phyloP scores from a whole-genome alignment of 1,140 invertebrate genomes.

The Bombus consobrinus region DNA sequence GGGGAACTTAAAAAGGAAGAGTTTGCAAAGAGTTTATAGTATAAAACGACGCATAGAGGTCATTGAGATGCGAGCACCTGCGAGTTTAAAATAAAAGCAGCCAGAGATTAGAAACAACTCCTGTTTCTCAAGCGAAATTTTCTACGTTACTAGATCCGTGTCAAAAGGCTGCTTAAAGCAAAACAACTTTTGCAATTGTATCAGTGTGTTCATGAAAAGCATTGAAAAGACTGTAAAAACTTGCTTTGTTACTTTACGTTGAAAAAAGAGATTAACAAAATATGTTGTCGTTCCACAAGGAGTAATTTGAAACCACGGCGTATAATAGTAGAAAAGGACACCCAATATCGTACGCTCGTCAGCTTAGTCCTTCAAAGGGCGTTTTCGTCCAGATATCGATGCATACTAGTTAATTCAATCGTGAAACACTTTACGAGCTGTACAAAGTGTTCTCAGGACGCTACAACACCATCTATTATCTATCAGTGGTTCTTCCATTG shows the following conservation, averaged over 20 bases:
- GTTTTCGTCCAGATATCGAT: conserved; percentile 35
- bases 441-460: conserved; percentile 43
- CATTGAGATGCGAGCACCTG: neutral
- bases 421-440: conserved; percentile 41
- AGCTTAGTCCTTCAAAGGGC: conserved; percentile 14
- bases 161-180: neutral
- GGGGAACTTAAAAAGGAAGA: neutral
- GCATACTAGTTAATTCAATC: conserved; percentile 52
- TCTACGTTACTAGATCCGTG: neutral
- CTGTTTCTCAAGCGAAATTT: neutral
- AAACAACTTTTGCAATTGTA: neutral
- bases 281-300: neutral
- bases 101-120: neutral
- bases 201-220: no score
- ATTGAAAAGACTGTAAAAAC: neutral
- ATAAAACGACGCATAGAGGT: no score
- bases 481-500: conserved; percentile 32
- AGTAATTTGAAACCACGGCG: neutral
- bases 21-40: neutral
- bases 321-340: neutral
- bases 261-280: neutral
- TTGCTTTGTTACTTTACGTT: neutral
- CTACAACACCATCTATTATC: conserved; percentile 7
- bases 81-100: neutral
- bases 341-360: conserved; percentile 3